phyloP scores from a whole-genome alignment of 1,140 invertebrate species.

The Lepidurus arcticus region DNA sequence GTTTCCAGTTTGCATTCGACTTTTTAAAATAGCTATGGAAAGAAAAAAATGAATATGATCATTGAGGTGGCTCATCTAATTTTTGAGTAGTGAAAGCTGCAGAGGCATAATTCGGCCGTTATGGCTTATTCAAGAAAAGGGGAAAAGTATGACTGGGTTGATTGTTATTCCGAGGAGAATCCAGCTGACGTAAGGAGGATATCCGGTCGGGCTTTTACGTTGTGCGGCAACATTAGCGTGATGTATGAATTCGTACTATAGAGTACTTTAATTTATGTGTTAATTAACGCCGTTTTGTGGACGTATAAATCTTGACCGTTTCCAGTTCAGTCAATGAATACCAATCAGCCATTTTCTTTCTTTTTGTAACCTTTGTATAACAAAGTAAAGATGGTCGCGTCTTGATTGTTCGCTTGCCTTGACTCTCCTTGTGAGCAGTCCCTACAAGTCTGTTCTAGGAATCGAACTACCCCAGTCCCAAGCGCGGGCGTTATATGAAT shows the following conservation, averaged over 20 bases:
- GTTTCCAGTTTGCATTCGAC: no score
- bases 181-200: neutral
- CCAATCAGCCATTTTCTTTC: no score
- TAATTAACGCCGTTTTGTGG: no score
- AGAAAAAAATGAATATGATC: no score
- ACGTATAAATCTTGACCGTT: no score
- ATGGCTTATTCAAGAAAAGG: neutral
- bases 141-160: neutral
- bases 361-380: no score
- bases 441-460: neutral
- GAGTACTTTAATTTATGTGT: neutral
- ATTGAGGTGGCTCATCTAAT: no score
- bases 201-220: neutral
- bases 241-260: neutral
- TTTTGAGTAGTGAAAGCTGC: no score
- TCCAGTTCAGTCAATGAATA: no score
- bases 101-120: neutral
- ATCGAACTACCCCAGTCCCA: neutral
- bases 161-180: constrained; percentile 1
- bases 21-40: no score
- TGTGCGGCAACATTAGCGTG: neutral
- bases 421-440: neutral
- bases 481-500: constrained; percentile 1
- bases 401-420: neutral
- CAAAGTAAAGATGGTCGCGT: no score